Evolutionary conservation across 1,140 invertebrate species (phyloP), one percentile per base, ranked within the genome.

Genomic region (Thrips palmi): DNA sequence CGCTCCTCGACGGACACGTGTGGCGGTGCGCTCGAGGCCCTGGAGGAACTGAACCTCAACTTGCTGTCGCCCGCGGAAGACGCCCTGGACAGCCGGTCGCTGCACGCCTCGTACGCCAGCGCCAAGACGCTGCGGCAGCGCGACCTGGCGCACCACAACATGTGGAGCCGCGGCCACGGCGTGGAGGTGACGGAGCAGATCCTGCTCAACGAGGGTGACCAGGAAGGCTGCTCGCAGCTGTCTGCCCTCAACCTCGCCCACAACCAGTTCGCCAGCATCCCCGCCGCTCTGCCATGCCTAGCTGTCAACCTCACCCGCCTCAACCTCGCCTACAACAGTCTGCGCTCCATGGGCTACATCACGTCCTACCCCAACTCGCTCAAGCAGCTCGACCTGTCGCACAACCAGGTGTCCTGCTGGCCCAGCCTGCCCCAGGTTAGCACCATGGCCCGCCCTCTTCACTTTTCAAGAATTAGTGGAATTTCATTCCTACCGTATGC

Each of bases 381-480:
- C 1, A 84, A 89, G 45, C 88, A 93, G 53, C 55, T 97, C 2
- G 92, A 97, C 60, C 60, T 97, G 12, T 88, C 83, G 6, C 80
- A 93, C 52, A 97, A 97, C 59, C 75, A 81, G 52, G 86, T 97
- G 34, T 71, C 71, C 1, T 74, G 76, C 40, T 92, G 86, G 84
- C 81, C 83, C 5, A 83, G 77, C 53, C 55, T 85, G 37, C 79
- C 78, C 0, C 77, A 74, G 43, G 63, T 77, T 0, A 34, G 23
- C 32, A 12, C n/a, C n/a, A n/a, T n/a, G n/a, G n/a, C n/a, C n/a
- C n/a, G n/a, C n/a, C n/a, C n/a, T n/a, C n/a, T n/a, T n/a, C n/a
- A n/a, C n/a, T n/a, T n/a, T n/a, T n/a, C n/a, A n/a, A n/a, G n/a
- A n/a, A n/a, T n/a, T n/a, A n/a, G n/a, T n/a, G n/a, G n/a, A n/a